These are phyloP conservation scores for Anoplophora glabripennis DNA, from an alignment of 1,140 invertebrate genomes.

Conservation along the genomic window DNA sequence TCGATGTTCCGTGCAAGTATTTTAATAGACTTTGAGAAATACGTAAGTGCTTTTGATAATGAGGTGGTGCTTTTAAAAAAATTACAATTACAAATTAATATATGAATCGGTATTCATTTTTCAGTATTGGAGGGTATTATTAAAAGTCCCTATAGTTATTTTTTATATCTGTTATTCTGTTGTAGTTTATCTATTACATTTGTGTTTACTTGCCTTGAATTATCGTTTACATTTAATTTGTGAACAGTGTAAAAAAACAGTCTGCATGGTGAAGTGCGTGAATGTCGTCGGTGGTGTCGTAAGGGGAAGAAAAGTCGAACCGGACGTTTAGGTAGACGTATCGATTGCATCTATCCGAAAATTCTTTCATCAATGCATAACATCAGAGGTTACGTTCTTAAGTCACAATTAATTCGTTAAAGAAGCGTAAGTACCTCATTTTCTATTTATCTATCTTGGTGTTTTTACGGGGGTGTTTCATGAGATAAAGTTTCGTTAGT, in stretches of 20 bases:
- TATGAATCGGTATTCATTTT: too few relatives aligned
- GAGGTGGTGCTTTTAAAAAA: not conserved
- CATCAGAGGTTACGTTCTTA: constrained; percentile 3
- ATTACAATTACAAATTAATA: not conserved
- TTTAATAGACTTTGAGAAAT: not conserved
- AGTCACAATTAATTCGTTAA: constrained; percentile 17
- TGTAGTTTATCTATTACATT: too few relatives aligned
- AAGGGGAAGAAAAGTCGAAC: constrained; percentile 5
- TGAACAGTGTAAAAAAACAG: constrained; percentile 4
- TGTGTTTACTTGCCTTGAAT: constrained; percentile 14
- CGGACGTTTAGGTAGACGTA: not conserved
- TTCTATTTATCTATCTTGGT: not conserved
- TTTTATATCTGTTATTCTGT: too few relatives aligned
- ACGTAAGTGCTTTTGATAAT: not conserved
- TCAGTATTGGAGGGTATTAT: not conserved
- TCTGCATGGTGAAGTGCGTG: constrained; percentile 11
- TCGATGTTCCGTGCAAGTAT: not conserved
- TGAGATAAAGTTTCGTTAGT: constrained; percentile 11
- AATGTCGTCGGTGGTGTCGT: too few relatives aligned
- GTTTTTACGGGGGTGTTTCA: not conserved
- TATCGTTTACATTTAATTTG: constrained; percentile 15
- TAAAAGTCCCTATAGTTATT: constrained; percentile 6
- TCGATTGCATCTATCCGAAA: not conserved
- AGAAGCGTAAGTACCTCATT: constrained; percentile 23
- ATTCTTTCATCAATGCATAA: not conserved